Percentiles rank a stretch among this genome's conserved stretches.
phyloP scores from a whole-genome alignment of 1,140 invertebrate genomes.

The Drosophila kanapiae region DNA sequence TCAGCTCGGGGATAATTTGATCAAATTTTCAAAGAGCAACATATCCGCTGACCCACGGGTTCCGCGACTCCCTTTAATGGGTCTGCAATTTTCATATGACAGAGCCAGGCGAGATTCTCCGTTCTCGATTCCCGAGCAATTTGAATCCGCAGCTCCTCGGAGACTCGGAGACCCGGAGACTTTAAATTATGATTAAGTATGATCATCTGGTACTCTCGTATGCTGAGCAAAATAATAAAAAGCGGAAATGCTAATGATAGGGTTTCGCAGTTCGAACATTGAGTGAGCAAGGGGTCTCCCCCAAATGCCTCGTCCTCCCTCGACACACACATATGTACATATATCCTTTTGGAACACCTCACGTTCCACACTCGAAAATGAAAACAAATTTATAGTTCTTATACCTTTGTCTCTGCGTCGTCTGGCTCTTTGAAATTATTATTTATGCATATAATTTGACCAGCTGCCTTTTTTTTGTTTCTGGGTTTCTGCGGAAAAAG shows the following conservation, averaged over 20 bases:
- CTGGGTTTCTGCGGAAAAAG: constrained; percentile 62
- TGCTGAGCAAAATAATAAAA: constrained; percentile 81
- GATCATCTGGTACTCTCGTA: constrained; percentile 70
- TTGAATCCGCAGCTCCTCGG: constrained; percentile 51
- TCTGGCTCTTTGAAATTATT: constrained; percentile 72
- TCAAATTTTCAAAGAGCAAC: constrained; percentile 68
- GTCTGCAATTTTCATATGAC: constrained; percentile 79
- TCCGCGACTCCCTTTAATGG: constrained; percentile 58
- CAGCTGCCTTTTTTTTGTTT: constrained; percentile 56
- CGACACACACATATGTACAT: neutral
- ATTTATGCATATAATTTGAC: constrained; percentile 84
- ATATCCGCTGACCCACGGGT: constrained; percentile 66
- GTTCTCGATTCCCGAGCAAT: constrained; percentile 36
- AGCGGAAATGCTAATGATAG: constrained; percentile 85
- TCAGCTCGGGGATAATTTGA: constrained; percentile 61
- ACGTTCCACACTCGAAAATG: constrained; percentile 54
- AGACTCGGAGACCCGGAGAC: constrained; percentile 37
- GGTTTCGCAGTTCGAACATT: constrained; percentile 58
- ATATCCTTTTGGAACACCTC: constrained; percentile 16
- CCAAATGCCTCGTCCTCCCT: no score
- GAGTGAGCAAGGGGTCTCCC: constrained; percentile 14
- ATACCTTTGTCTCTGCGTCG: constrained; percentile 50
- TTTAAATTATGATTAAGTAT: constrained; percentile 85
- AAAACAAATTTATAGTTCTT: constrained; percentile 74
- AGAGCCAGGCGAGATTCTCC: constrained; percentile 40